Conservation (phyloP, 1,140 invertebrate species). For the Meteorus sp. region DNA sequence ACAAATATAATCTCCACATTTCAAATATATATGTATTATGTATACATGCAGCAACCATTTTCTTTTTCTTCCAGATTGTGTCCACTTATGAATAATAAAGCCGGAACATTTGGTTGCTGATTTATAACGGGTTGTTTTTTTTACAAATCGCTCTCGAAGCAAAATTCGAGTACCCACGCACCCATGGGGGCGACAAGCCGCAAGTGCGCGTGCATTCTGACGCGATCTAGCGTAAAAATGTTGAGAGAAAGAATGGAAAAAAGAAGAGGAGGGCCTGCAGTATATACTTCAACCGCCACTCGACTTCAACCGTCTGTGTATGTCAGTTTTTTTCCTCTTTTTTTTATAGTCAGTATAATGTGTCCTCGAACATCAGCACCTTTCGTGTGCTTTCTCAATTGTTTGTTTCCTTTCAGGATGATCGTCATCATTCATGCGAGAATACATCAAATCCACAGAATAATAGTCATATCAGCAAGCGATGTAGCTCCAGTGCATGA, state of each 20-base stretch:
- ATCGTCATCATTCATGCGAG: conserved; percentile 3
- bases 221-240: conserved; percentile 39
- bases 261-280: background rate
- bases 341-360: conserved; percentile 1
- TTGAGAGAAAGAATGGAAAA: conserved; percentile 16
- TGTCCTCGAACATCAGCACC: conserved; percentile 6
- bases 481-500: background rate
- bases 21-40: background rate
- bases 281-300: conserved; percentile 5
- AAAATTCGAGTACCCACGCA: conserved; percentile 20
- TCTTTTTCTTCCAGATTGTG: background rate
- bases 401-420: conserved; percentile 11
- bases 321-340: too few species aligned
- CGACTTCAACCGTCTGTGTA: conserved; percentile 13
- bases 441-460: background rate
- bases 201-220: conserved; percentile 19
- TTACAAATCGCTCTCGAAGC: too few species aligned
- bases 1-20: background rate
- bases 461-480: too few species aligned
- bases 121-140: conserved; percentile 33
- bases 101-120: conserved; percentile 26
- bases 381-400: background rate
- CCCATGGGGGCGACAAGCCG: background rate
- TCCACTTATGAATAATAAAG: background rate
- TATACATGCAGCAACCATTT: background rate